A percentile compares a stretch with the other conserved stretches of the same genome.
These are phyloP conservation scores for Florisuga fusca DNA, from an alignment of 2,797 vertebrate species.

Conservation along the genomic window DNA sequence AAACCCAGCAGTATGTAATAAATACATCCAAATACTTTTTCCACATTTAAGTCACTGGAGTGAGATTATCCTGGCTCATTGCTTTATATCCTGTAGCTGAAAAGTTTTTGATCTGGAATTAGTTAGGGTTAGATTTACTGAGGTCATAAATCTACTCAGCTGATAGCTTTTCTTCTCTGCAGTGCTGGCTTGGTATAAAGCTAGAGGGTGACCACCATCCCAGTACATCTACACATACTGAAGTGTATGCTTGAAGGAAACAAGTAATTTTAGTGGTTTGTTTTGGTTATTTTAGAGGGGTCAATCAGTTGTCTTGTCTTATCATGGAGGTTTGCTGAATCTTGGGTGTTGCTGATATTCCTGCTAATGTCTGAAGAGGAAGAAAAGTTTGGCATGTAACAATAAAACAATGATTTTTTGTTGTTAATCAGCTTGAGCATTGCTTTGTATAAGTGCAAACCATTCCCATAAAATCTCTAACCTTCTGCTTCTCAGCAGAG, in stretches of 20 bases:
- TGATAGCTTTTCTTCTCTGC: background rate
- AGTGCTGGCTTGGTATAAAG: background rate
- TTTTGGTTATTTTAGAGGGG: background rate
- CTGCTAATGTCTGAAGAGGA: background rate
- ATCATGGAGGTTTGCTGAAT: background rate
- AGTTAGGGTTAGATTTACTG: background rate
- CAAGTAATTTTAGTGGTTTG: background rate
- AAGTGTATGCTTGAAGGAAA: background rate
- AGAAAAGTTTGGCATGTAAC: background rate
- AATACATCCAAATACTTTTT: background rate
- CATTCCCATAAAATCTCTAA: background rate
- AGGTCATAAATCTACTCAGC: background rate
- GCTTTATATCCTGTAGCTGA: background rate
- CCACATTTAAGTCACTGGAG: background rate
- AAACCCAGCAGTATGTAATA: background rate
- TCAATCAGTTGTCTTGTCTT: background rate
- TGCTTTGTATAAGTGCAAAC: background rate
- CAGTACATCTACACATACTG: background rate
- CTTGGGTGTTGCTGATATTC: background rate
- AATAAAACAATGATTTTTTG: background rate
- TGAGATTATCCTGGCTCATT: background rate
- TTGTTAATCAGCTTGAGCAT: background rate
- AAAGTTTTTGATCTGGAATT: constrained; percentile 25
- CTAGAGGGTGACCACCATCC: background rate
- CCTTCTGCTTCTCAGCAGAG: background rate